phyloP scores from a whole-genome alignment of 2,113 vertebrate species.

The Martes martes region DNA sequence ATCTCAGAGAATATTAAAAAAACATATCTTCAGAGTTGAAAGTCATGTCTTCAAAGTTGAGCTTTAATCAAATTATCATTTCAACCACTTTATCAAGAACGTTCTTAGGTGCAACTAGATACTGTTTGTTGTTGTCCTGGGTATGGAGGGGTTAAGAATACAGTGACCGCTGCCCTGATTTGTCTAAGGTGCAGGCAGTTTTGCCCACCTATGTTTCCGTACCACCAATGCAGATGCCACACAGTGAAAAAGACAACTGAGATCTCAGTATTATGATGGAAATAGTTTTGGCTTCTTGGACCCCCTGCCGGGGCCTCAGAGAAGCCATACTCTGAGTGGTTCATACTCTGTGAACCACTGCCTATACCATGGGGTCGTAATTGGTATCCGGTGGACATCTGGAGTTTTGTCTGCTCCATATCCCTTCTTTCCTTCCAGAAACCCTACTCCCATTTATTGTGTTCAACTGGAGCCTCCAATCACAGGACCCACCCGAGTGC shows the following conservation, averaged over 20 bases:
- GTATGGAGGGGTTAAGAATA: background rate
- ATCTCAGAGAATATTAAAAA: background rate
- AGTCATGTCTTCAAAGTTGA: background rate
- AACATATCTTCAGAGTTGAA: background rate
- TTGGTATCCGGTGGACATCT: background rate
- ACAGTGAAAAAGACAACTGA: background rate
- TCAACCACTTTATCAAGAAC: background rate
- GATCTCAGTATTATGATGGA: background rate
- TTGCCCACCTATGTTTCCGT: background rate
- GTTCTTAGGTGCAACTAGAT: background rate
- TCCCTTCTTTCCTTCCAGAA: background rate
- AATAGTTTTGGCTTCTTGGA: background rate
- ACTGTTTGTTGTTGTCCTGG: background rate
- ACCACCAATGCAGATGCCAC: background rate
- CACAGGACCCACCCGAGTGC: accelerated
- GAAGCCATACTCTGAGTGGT: background rate
- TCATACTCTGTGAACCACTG: background rate
- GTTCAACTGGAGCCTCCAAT: background rate
- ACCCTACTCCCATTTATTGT: background rate
- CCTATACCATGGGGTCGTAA: background rate
- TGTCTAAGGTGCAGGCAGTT: background rate
- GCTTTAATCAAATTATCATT: background rate
- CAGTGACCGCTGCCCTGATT: background rate
- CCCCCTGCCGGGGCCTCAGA: too few species aligned
- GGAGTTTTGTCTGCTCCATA: background rate